Conservation (phyloP, 2,797 vertebrate species). For the Sebastes kiyomatsui region DNA sequence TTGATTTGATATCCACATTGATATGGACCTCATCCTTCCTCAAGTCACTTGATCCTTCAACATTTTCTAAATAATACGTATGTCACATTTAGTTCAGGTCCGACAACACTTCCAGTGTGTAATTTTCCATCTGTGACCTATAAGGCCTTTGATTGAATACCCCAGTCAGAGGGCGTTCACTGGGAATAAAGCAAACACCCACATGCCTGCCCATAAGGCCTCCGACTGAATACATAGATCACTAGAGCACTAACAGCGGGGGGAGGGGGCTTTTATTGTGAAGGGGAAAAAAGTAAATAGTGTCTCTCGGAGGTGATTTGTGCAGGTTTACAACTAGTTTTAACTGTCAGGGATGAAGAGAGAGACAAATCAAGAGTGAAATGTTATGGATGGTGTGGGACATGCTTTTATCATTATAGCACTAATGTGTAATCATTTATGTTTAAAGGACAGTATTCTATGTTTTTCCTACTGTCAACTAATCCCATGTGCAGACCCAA, state of each 20-base stretch:
- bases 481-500: not conserved
- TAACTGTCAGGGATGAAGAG: not conserved
- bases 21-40: not conserved
- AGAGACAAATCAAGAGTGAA: not conserved
- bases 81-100: not conserved
- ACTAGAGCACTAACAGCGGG: not conserved
- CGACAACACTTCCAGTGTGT: not conserved
- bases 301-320: not conserved
- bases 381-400: not conserved
- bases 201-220: not conserved
- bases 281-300: not conserved
- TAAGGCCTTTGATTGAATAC: not conserved
- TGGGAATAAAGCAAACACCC: constrained; percentile 6
- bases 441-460: not conserved
- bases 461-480: not conserved
- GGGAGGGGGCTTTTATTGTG: not conserved
- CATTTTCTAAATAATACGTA: not conserved
- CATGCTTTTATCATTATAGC: not conserved
- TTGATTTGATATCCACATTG: not conserved
- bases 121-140: not conserved
- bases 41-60: not conserved
- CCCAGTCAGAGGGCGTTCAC: not conserved
- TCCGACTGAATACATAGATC: not conserved
- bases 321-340: not conserved
- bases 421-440: not conserved